Evolutionary conservation across 2,888 invertebrate species (phyloP).

Genomic region (Rhamphomyia laevipes): DNA sequence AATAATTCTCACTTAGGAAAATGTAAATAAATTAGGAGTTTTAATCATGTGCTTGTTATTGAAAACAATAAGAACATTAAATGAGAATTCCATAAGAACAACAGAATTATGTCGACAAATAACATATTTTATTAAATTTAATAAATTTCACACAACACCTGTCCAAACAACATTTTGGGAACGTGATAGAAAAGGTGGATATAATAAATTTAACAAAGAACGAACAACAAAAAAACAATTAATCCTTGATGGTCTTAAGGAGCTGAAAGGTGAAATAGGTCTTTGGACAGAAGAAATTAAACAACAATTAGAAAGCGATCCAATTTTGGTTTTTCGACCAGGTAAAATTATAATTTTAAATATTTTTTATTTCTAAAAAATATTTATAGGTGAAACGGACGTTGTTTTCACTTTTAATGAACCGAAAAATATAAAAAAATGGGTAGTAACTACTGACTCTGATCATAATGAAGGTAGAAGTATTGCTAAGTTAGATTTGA

Average conservation of each 20-base stretch:
- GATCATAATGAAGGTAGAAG: conserved; percentile 76
- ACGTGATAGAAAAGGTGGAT: conserved; percentile 34
- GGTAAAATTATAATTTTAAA: conserved; percentile 36
- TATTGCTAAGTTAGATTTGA: conserved; percentile 50
- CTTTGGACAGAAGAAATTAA: conserved; percentile 56
- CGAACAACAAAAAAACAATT: conserved; percentile 40
- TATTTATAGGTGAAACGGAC: conserved; percentile 54
- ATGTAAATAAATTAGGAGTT: too few relatives aligned
- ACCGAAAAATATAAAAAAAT: conserved; percentile 50
- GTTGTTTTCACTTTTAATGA: conserved; percentile 60
- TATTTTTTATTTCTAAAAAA: background rate
- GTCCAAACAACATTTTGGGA: conserved; percentile 33
- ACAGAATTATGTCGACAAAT: too few relatives aligned
- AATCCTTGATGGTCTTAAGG: conserved; percentile 50
- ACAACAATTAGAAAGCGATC: conserved; percentile 51
- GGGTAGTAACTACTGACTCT: conserved; percentile 63
- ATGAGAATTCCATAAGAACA: too few relatives aligned
- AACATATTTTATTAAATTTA: too few relatives aligned
- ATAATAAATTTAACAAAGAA: conserved; percentile 16
- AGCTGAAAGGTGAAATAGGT: conserved; percentile 52
- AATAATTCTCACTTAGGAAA: too few relatives aligned
- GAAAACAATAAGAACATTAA: too few relatives aligned
- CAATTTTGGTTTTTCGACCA: conserved; percentile 40
- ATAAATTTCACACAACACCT: conserved; percentile 26
- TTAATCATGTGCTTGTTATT: too few relatives aligned